Base-by-base conservation (phyloP, 2,113 vertebrate genomes). In the Lophura nycthemera region DNA sequence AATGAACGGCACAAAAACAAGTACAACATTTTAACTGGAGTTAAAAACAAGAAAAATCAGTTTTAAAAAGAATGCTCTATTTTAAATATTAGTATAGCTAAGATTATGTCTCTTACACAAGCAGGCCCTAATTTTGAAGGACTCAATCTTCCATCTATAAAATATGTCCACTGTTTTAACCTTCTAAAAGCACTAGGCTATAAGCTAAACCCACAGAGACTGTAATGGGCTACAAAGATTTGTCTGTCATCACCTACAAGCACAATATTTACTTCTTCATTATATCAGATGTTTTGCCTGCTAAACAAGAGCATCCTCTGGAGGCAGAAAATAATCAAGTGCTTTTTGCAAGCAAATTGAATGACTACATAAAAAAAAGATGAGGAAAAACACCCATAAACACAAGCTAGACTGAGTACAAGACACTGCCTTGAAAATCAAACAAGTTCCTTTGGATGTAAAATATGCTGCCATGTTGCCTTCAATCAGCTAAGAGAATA, bases 241-340 rank as follows among this genome's bases (percentile, higher is more conserved):
- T 69, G 82, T 72, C 87, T 92, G 91, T 89, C 85, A 91, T 36
- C 47, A 47, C 74, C 60, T 74, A 95, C 72, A 45, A 87, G 67
- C 63, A 91, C 32, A 86, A 65, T 65, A 43, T 87, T 95, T 92
- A 90, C 65, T 92, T 54, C 83, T 91, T 93, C 74, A 96, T 91
- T 92, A 89, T 52, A 67, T 93, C 83, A 91, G 71, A 71, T 77
- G 64, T 75, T 94, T 91, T 95, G 66, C 86, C 78, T 92, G 73
- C 82, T 79, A 95, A 93, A 93, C 69, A 83, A 86, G 83, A 92
- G 79, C 93, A 92, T 94, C 86, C 83, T 93, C 89, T 83, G 83
- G 77, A 94, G 95, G 86, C 86, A 75, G 77, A 93, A 95, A 86
- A 95, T 77, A 93, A 91, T 79, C 88, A 94, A 91, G 56, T 79